phyloP scores from a whole-genome alignment of 2,888 invertebrate species.

The Chirona hameri region DNA sequence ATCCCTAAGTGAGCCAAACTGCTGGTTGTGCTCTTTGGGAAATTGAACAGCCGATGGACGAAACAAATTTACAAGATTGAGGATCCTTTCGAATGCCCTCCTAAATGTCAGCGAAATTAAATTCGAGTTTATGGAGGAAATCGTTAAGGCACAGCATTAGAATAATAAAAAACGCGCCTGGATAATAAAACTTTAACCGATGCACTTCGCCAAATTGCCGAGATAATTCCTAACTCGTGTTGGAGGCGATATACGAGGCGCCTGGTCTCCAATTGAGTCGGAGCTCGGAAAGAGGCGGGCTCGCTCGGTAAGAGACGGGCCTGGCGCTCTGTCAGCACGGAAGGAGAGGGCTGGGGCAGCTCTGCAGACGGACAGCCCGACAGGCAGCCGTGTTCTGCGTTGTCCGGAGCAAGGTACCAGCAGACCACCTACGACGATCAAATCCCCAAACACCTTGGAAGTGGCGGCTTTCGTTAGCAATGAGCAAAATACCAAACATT shows the following conservation, averaged over 20 bases:
- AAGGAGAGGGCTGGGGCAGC: background rate
- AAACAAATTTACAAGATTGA: constrained; percentile 24
- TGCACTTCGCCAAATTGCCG: constrained; percentile 26
- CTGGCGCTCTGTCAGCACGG: background rate
- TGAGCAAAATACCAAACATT: too few relatives aligned
- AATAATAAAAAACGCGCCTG: constrained; percentile 4
- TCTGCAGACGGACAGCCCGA: too few relatives aligned
- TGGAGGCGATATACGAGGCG: background rate
- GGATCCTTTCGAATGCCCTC: constrained; percentile 4
- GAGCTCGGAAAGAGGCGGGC: background rate
- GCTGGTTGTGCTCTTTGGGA: constrained; percentile 25
- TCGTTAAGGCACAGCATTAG: constrained; percentile 7
- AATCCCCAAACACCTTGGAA: too few relatives aligned
- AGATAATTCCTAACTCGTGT: constrained; percentile 24
- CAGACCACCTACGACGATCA: too few relatives aligned
- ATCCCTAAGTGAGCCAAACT: constrained; percentile 29
- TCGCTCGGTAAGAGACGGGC: background rate
- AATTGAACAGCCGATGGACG: constrained; percentile 23
- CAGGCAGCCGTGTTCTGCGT: too few relatives aligned
- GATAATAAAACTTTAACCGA: constrained; percentile 27
- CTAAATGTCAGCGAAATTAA: constrained; percentile 26
- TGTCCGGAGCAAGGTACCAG: too few relatives aligned
- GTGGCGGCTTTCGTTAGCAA: too few relatives aligned
- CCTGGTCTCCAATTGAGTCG: background rate
- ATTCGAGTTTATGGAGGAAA: constrained; percentile 6